These are phyloP conservation scores for Pachyseris speciosa DNA, from an alignment of 64 coral and sea anemone genomes.

Conservation along the genomic window DNA sequence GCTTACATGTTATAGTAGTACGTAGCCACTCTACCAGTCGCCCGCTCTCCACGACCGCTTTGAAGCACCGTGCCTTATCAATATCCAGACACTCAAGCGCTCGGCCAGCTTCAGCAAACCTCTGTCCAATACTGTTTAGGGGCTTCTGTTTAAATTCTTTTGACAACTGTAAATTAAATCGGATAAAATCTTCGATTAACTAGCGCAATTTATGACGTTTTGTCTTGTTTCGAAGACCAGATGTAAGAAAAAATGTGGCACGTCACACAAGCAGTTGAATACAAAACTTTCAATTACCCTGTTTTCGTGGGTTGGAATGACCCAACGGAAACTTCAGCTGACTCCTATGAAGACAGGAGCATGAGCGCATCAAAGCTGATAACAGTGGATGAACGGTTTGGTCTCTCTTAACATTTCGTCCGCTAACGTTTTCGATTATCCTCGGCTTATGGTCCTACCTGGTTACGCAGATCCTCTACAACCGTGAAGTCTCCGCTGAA, in stretches of 20 bases:
- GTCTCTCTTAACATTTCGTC: too few species aligned
- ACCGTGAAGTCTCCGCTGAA: constrained; percentile 58
- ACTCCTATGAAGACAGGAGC: too few species aligned
- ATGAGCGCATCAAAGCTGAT: too few species aligned
- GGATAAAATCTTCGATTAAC: neutral
- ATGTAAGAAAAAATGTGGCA: too few species aligned
- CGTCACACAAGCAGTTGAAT: too few species aligned
- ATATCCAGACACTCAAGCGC: neutral
- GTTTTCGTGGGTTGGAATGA: too few species aligned
- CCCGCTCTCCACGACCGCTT: constrained; percentile 41
- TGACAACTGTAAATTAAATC: constrained; percentile 8
- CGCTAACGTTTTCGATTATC: neutral
- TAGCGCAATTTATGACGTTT: too few species aligned
- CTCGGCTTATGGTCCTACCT: neutral
- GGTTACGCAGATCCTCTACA: constrained; percentile 61
- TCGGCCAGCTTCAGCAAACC: constrained; percentile 22
- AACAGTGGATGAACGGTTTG: too few species aligned
- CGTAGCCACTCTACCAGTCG: constrained; percentile 66
- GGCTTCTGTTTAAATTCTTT: constrained; percentile 55
- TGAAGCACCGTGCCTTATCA: constrained; percentile 33
- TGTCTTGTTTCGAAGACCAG: too few species aligned
- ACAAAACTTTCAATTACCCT: too few species aligned
- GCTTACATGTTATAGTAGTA: constrained; percentile 59
- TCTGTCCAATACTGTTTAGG: constrained; percentile 24
- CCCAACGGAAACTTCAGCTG: too few species aligned